Conservation (phyloP, 1,140 invertebrate species). For the Sinonovacula constricta region DNA sequence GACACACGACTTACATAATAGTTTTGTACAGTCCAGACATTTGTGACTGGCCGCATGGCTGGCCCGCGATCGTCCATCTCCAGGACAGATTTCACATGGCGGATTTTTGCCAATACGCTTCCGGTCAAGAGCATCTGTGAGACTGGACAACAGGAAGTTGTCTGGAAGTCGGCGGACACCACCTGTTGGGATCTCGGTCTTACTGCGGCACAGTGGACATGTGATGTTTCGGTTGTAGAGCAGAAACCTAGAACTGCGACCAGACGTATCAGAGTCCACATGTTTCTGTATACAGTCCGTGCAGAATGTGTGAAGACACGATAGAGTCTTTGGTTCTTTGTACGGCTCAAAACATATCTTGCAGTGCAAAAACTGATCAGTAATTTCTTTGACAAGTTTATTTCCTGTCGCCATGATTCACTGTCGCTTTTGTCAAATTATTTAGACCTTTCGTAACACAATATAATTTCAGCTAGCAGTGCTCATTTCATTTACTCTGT, state of each 20-base stretch:
- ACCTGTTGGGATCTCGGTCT: constrained; percentile 77
- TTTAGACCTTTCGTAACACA: not conserved
- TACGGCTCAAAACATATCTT: constrained; percentile 78
- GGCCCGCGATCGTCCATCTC: constrained; percentile 51
- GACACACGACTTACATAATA: constrained; percentile 76
- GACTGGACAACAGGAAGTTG: constrained; percentile 77
- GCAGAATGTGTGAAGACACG: constrained; percentile 96
- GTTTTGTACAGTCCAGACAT: constrained; percentile 78
- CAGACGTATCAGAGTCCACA: constrained; percentile 67
- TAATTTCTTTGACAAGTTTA: constrained; percentile 78
- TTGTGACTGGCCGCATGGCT: constrained; percentile 74
- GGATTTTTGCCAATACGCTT: constrained; percentile 63
- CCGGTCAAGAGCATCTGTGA: constrained; percentile 74
- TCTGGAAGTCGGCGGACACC: constrained; percentile 76
- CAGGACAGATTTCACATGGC: constrained; percentile 77
- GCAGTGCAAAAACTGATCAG: constrained; percentile 78
- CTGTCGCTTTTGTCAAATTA: not conserved
- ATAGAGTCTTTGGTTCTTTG: constrained; percentile 87
- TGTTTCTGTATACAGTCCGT: constrained; percentile 84
- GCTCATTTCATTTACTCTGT: not conserved
- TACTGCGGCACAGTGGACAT: constrained; percentile 78
- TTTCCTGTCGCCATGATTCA: constrained; percentile 68
- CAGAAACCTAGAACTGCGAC: constrained; percentile 62
- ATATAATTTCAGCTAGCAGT: not conserved
- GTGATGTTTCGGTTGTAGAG: constrained; percentile 72